Conservation (phyloP, 2,113 vertebrate genomes). For the Arenaria interpres region DNA sequence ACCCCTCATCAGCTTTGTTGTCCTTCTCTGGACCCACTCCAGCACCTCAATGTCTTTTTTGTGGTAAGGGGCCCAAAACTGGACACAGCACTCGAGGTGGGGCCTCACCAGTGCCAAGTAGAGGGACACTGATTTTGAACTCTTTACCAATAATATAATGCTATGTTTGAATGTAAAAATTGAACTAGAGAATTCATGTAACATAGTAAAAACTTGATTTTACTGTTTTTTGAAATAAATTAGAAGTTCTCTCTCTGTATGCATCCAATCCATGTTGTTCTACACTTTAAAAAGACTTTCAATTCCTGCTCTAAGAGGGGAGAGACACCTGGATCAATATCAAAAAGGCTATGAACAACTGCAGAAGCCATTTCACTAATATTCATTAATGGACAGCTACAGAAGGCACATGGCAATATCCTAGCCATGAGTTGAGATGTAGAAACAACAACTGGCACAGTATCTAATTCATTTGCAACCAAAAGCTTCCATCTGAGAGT, state of each 20-base stretch:
- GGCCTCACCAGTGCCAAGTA: too few relatives aligned
- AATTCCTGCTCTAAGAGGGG: neutral
- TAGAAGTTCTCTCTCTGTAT: neutral
- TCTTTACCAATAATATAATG: neutral
- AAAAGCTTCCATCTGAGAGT: neutral
- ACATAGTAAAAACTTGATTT: neutral
- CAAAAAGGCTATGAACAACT: neutral
- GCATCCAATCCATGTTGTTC: neutral
- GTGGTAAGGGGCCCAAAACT: too few relatives aligned
- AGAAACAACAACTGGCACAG: neutral
- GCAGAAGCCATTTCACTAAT: neutral
- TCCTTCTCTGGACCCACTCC: too few relatives aligned
- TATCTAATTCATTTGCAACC: neutral
- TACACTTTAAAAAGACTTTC: neutral
- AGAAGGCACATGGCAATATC: neutral
- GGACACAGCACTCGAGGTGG: too few relatives aligned
- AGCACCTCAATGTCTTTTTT: too few relatives aligned
- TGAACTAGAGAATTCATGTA: neutral
- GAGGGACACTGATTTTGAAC: neutral
- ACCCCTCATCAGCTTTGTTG: too few relatives aligned
- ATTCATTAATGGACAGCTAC: neutral
- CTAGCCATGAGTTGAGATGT: neutral
- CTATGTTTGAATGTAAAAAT: neutral
- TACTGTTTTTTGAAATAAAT: neutral
- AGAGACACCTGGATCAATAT: neutral